phyloP scores from a whole-genome alignment of 2,113 vertebrate species.

The Oreochromis spilurus region DNA sequence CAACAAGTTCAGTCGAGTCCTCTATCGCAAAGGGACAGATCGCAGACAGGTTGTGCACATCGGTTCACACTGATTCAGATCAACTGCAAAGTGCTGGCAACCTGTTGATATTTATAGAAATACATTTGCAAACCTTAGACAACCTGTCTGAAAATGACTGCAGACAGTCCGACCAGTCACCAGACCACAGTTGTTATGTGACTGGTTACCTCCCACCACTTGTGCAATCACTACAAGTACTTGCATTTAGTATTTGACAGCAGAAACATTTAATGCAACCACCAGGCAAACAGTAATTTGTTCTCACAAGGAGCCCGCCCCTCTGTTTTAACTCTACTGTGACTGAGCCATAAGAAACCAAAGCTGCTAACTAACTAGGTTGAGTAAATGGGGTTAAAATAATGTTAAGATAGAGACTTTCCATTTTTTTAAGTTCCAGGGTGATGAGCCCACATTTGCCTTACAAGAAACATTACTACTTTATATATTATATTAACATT shows the following conservation, averaged over 20 bases:
- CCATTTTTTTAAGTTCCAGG: background rate
- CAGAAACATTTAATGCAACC: background rate
- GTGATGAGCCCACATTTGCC: background rate
- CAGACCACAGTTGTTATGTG: background rate
- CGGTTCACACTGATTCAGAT: background rate
- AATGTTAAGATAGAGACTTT: background rate
- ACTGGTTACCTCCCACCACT: background rate
- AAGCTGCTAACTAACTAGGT: background rate
- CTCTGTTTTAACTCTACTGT: background rate
- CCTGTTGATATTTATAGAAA: background rate
- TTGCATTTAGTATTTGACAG: background rate
- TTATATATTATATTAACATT: background rate
- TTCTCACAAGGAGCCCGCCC: background rate
- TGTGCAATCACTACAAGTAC: background rate
- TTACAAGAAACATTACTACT: background rate
- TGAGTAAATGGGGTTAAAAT: background rate
- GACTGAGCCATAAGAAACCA: background rate
- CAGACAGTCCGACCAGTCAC: background rate
- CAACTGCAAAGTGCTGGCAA: background rate
- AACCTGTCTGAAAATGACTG: background rate
- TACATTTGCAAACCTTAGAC: background rate
- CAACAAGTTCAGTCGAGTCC: background rate
- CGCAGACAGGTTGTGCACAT: background rate
- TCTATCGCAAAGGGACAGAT: accelerated
- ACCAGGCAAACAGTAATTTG: background rate